phyloP scores from a whole-genome alignment of 1,140 invertebrate genomes.

The Thaumatotibia leucotreta region DNA sequence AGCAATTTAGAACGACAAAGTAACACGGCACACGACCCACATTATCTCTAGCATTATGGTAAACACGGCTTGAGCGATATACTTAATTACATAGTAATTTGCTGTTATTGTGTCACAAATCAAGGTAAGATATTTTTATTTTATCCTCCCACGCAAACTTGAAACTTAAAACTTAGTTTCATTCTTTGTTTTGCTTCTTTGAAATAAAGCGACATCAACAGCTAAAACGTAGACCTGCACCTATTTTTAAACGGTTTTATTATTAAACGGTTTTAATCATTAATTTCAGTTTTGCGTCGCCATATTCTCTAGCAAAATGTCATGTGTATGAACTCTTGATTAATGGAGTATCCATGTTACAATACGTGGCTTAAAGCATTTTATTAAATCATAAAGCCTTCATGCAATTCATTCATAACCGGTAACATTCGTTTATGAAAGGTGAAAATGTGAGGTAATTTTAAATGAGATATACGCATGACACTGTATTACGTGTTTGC shows the following conservation, averaged over 20 bases:
- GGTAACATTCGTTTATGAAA: not conserved
- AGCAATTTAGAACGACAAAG: not conserved
- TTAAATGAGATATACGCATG: not conserved
- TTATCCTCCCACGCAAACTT: slow-evolving; percentile 54
- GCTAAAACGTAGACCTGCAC: too few species aligned
- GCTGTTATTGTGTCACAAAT: slow-evolving; percentile 59
- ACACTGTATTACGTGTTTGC: not conserved
- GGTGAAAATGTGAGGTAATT: not conserved
- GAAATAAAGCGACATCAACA: too few species aligned
- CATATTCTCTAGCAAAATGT: slow-evolving; percentile 31
- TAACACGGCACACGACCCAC: slow-evolving; percentile 23
- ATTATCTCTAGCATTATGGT: slow-evolving; percentile 62
- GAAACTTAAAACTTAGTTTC: not conserved
- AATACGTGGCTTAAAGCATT: not conserved
- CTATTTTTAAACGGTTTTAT: too few species aligned
- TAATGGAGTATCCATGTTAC: slow-evolving; percentile 38
- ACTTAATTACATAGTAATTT: slow-evolving; percentile 39
- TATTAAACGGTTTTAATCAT: too few species aligned
- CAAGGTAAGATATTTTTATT: slow-evolving; percentile 70
- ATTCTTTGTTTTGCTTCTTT: too few species aligned
- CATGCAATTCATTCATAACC: not conserved
- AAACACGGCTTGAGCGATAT: slow-evolving; percentile 40
- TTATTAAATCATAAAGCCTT: slow-evolving; percentile 11
- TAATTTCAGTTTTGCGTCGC: not conserved
- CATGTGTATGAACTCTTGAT: slow-evolving; percentile 64